Percentiles rank a stretch among this genome's conserved stretches.
Evolutionary conservation across 2,113 vertebrate species (phyloP).

Genomic region (Perca schrenkii): DNA sequence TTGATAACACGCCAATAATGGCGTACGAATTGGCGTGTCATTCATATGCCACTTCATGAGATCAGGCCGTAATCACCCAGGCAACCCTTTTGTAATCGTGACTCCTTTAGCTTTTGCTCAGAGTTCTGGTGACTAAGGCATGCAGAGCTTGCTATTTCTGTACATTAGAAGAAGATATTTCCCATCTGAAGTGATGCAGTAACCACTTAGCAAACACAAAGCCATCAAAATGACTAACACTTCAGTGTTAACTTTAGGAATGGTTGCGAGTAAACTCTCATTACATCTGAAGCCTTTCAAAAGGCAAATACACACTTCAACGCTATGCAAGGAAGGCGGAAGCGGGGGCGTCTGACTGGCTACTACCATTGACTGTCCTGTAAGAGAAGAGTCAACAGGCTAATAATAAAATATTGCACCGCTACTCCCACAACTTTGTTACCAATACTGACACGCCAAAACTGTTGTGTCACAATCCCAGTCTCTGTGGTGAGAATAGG

Average conservation of each 20-base stretch:
- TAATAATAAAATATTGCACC: slow-evolving; percentile 70
- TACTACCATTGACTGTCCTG: slow-evolving; percentile 65
- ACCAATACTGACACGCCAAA: slow-evolving; percentile 40
- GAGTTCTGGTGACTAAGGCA: slow-evolving; percentile 65
- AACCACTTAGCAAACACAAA: slow-evolving; percentile 60
- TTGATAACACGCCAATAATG: no score
- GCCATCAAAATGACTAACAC: slow-evolving; percentile 55
- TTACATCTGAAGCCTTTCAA: slow-evolving; percentile 39
- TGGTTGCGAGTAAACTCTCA: slow-evolving; percentile 59
- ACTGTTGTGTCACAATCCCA: slow-evolving; percentile 32
- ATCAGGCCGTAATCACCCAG: slow-evolving; percentile 40
- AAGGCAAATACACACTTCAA: slow-evolving; percentile 49
- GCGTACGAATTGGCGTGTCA: no score
- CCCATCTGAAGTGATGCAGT: slow-evolving; percentile 42
- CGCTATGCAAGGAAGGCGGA: background rate
- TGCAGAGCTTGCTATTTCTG: slow-evolving; percentile 56
- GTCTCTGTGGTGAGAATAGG: background rate
- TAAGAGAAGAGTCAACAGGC: slow-evolving; percentile 40
- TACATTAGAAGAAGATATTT: slow-evolving; percentile 64
- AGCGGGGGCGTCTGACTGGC: slow-evolving; percentile 34
- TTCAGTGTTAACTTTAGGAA: slow-evolving; percentile 56
- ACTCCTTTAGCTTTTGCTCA: slow-evolving; percentile 63
- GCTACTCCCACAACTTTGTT: slow-evolving; percentile 41
- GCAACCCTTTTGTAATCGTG: slow-evolving; percentile 72
- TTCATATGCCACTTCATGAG: no score